phyloP scores from a whole-genome alignment of 2,113 vertebrate species.

The Periophthalmus modestus region DNA sequence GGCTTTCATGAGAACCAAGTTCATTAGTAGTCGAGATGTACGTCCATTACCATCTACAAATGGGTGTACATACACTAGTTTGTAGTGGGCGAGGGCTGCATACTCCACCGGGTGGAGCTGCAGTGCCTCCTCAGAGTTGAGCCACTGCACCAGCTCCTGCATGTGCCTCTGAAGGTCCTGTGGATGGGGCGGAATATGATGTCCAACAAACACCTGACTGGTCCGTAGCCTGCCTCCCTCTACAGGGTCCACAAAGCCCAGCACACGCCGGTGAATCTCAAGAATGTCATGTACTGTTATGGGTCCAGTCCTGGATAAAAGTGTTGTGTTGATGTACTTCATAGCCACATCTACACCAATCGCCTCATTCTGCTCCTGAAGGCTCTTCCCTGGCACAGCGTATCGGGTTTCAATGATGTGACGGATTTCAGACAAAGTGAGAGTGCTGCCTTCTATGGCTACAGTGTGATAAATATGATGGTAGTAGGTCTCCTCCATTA shows the following conservation, averaged over 20 bases:
- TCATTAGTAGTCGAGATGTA: constrained; percentile 93
- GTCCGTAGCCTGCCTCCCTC: constrained; percentile 88
- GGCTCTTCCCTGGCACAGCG: constrained; percentile 90
- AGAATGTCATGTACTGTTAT: constrained; percentile 83
- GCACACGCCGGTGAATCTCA: constrained; percentile 91
- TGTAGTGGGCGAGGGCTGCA: constrained; percentile 92
- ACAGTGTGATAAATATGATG: constrained; percentile 99
- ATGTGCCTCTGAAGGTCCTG: constrained; percentile 88
- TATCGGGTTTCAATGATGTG: constrained; percentile 97
- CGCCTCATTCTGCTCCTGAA: constrained; percentile 96
- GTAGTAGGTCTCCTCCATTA: constrained; percentile 98
- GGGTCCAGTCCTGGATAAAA: constrained; percentile 83
- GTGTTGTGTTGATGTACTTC: constrained; percentile 91
- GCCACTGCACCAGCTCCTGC: constrained; percentile 92
- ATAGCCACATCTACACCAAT: constrained; percentile 92
- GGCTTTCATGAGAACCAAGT: constrained; percentile 94
- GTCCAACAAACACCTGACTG: constrained; percentile 93
- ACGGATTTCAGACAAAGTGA: constrained; percentile 91
- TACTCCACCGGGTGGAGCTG: constrained; percentile 94
- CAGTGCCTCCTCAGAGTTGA: constrained; percentile 91
- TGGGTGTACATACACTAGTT: constrained; percentile 94
- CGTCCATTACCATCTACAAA: constrained; percentile 94
- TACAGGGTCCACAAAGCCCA: constrained; percentile 92
- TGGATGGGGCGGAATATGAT: constrained; percentile 92
- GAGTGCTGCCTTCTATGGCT: constrained; percentile 96